Conservation (phyloP, 2,888 invertebrate genomes). For the Acanthosoma haemorrhoidale region DNA sequence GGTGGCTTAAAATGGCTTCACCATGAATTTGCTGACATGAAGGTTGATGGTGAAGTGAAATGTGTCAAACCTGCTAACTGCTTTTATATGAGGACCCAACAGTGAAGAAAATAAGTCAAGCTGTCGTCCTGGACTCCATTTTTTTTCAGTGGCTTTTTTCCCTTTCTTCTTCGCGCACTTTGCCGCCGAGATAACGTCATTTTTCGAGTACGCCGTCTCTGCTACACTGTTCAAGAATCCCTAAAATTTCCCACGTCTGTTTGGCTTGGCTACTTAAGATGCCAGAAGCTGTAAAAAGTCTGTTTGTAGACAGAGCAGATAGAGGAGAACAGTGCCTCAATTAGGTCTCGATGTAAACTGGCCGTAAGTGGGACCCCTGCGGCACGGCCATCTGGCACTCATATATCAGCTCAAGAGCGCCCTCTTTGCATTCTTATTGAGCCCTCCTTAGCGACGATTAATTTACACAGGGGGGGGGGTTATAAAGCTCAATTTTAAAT, state of each 20-base stretch:
- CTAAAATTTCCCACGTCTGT: slow-evolving; percentile 1
- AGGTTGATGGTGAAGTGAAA: no score
- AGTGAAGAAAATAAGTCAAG: no score
- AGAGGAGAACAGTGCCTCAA: background rate
- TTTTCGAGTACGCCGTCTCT: background rate
- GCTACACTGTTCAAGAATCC: slow-evolving; percentile 5
- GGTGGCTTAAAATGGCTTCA: no score
- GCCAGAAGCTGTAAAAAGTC: background rate
- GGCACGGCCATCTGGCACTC: background rate
- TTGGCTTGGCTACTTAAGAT: slow-evolving; percentile 2
- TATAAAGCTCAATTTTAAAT: no score
- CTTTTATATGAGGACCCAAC: no score
- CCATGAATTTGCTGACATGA: no score
- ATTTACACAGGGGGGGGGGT: no score
- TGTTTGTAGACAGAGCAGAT: background rate
- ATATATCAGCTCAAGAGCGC: background rate
- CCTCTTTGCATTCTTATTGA: background rate
- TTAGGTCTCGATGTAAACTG: slow-evolving; percentile 2
- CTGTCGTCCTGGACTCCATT: background rate
- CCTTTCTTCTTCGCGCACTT: no score
- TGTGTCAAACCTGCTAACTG: no score
- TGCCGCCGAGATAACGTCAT: background rate
- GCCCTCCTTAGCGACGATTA: no score
- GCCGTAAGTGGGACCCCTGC: background rate
- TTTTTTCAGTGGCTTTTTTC: background rate